Conservation (phyloP, 2,797 vertebrate genomes). For the Crenuchus spilurus region DNA sequence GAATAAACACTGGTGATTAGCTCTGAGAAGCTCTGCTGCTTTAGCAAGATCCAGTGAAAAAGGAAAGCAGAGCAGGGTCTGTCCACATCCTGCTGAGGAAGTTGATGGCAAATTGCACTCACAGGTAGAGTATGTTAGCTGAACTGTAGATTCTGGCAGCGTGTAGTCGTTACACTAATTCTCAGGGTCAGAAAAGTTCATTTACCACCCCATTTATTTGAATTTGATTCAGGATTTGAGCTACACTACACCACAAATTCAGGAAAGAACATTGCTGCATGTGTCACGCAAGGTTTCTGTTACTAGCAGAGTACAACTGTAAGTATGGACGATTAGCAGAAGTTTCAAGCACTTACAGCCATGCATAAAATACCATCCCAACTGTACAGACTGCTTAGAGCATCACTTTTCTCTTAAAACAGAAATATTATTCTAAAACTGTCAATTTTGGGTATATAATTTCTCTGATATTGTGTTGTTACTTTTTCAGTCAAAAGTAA, state of each 20-base stretch:
- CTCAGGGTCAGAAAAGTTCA: background rate
- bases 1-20: slow-evolving; percentile 65
- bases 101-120: background rate
- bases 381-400: too few species aligned
- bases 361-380: too few species aligned
- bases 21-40: slow-evolving; percentile 48
- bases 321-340: too few species aligned
- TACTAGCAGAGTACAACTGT: too few species aligned
- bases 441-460: too few species aligned
- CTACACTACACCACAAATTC: background rate
- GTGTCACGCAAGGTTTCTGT: too few species aligned
- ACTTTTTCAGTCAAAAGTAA: too few species aligned
- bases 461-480: too few species aligned
- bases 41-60: slow-evolving; percentile 57
- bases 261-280: background rate
- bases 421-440: too few species aligned
- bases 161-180: background rate
- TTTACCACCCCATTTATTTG: background rate
- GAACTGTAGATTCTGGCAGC: background rate
- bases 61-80: background rate
- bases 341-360: too few species aligned
- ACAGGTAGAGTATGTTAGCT: background rate
- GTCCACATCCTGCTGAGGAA: slow-evolving; percentile 3
- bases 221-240: background rate
- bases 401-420: too few species aligned